Percentiles rank a stretch among this genome's conserved stretches.
Conservation (phyloP, 2,888 invertebrate species). For the Xestoiulus laeticollis region DNA sequence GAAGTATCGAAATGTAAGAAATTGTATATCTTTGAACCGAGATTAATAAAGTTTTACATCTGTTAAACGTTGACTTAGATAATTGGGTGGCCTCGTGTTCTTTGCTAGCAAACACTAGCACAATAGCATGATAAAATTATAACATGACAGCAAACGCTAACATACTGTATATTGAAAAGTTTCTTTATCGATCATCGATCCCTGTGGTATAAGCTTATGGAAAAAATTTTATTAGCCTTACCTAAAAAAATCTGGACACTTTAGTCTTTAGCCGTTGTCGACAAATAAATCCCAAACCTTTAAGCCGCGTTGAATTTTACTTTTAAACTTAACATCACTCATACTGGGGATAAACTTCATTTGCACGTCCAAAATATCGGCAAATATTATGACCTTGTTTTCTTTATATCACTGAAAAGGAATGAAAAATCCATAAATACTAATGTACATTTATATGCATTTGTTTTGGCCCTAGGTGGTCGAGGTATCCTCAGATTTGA, state of each 20-base stretch:
- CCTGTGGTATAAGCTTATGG: no score
- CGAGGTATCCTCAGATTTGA: not conserved
- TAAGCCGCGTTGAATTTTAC: not conserved
- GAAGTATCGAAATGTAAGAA: conserved; percentile 44
- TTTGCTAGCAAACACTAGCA: not conserved
- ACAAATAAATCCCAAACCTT: no score
- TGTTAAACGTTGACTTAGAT: conserved; percentile 35
- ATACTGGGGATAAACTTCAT: not conserved
- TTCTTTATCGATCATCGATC: no score
- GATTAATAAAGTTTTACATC: conserved; percentile 44
- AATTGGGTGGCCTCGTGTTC: not conserved
- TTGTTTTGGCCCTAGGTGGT: not conserved
- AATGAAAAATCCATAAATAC: not conserved
- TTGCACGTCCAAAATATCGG: not conserved
- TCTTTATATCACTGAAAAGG: not conserved
- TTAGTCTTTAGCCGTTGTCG: not conserved
- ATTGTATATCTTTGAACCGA: conserved; percentile 47
- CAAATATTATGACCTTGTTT: not conserved
- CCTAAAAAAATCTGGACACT: not conserved
- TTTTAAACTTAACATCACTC: not conserved
- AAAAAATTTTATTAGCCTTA: no score
- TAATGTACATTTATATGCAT: not conserved
- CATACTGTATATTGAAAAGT: no score
- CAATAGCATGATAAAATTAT: no score
- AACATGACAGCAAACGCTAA: no score